phyloP scores from a whole-genome alignment of 1,140 invertebrate genomes.

The Phymorhynchus buccinoides region DNA sequence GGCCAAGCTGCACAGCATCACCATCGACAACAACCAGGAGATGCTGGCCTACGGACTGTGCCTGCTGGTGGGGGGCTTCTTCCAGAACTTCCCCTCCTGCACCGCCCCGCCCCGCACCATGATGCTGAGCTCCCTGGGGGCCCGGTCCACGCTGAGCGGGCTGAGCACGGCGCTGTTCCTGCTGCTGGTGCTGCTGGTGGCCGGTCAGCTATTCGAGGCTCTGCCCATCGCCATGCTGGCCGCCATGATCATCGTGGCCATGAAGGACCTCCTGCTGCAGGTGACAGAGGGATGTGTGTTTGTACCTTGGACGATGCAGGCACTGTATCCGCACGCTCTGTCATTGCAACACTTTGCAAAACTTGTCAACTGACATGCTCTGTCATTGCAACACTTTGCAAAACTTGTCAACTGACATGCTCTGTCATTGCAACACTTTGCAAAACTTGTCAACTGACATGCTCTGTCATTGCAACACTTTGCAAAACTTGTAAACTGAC shows the following conservation, averaged over 20 bases:
- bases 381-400: too few species aligned
- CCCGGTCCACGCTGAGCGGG: slow-evolving; percentile 59
- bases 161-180: slow-evolving; percentile 72
- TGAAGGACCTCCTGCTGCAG: slow-evolving; percentile 78
- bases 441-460: too few species aligned
- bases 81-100: slow-evolving; percentile 77
- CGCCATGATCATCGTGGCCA: slow-evolving; percentile 67
- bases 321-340: too few species aligned
- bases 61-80: slow-evolving; percentile 74
- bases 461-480: too few species aligned
- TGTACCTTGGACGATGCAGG: too few species aligned
- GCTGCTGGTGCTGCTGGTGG: slow-evolving; percentile 73
- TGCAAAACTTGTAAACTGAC: too few species aligned
- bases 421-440: too few species aligned
- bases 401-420: too few species aligned
- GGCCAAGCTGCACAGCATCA: slow-evolving; percentile 67
- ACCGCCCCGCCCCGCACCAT: slow-evolving; percentile 88
- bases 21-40: slow-evolving; percentile 74
- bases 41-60: slow-evolving; percentile 74
- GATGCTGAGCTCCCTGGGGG: slow-evolving; percentile 54
- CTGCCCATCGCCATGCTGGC: slow-evolving; percentile 71
- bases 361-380: too few species aligned
- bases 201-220: slow-evolving; percentile 69
- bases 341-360: too few species aligned
- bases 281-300: too few species aligned